phyloP scores from a whole-genome alignment of 2,113 vertebrate genomes.

The Bujurquina vittata region DNA sequence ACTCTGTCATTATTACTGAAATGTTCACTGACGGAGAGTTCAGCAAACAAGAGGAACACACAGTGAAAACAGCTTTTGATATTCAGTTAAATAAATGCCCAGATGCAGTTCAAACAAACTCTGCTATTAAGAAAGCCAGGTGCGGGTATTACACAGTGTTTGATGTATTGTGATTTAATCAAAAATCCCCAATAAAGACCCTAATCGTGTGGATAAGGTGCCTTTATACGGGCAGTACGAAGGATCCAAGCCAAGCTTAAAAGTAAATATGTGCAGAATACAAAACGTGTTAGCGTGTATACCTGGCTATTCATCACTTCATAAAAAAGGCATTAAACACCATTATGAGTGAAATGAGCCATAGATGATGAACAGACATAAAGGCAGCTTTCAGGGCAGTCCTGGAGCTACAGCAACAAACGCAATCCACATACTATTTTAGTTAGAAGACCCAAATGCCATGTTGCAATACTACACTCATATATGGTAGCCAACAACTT shows the following conservation, averaged over 20 bases:
- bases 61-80: constrained; percentile 44
- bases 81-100: constrained; percentile 41
- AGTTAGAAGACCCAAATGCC: constrained; percentile 45
- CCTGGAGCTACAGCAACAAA: not conserved
- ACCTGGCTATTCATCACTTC: constrained; percentile 14
- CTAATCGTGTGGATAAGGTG: not conserved
- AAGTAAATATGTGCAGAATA: not conserved
- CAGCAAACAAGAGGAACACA: constrained; percentile 60
- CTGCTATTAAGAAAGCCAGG: constrained; percentile 48
- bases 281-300: not conserved
- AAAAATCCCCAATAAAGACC: not conserved
- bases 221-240: not conserved
- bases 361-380: not conserved
- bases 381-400: constrained; percentile 5
- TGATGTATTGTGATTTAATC: constrained; percentile 51
- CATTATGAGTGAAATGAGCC: not conserved
- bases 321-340: not conserved
- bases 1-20: constrained; percentile 85
- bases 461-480: constrained; percentile 48
- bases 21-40: constrained; percentile 79
- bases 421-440: constrained; percentile 50
- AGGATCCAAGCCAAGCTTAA: not conserved
- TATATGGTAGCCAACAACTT: constrained; percentile 28
- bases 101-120: constrained; percentile 41
- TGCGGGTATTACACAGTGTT: constrained; percentile 47